Evolutionary conservation across 2,797 vertebrate species (phyloP), one percentile per base, ranked within the genome.

Genomic region (Hyperoplus immaculatus): DNA sequence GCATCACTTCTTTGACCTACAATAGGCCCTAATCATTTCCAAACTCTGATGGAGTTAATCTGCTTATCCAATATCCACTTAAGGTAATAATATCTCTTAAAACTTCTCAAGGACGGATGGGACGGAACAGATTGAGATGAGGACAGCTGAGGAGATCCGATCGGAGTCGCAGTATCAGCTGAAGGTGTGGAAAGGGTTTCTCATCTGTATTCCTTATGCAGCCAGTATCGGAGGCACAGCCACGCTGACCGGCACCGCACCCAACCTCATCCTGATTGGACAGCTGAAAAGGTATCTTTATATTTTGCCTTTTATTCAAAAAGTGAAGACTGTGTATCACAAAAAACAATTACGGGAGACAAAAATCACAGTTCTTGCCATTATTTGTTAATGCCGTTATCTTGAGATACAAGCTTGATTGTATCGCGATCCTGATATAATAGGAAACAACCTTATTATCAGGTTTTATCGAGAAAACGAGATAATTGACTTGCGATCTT

Each of bases 221-320:
- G 97, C 98, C 86, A 99, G 98, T 86, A 99, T 99, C 0, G 98
- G 98, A 68, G 98, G 98, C 7, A 99, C 97, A 0, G 97, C 98
- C 65, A 99, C 98, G 0, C 94, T 99, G 79, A 99, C 98, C 0
- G 98, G 98, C 82, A 99, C 98, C 0, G 95, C 97, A 0, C 98
- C 98, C 18, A 99, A 99, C 91, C 97, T 99, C 87, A 98, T 99
- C 89, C 94, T 99, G 46, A 95, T 98, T 5, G 98, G 98, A 72
- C 98, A 99, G 88, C 95, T 99, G 56, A 99, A 97, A 89, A 99
- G 96, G 98, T 99, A 88, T 38, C 8, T 51, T 49, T 41, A 60
- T 2, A 3, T 64, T 63, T 45, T 43, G 1, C 3, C 6, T 5
- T 11, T 1, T 14, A n/a, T 39, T 42, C 49, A 49, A 59, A 50